Base-by-base conservation (phyloP, 1,140 invertebrate genomes). In the Musca domestica region DNA sequence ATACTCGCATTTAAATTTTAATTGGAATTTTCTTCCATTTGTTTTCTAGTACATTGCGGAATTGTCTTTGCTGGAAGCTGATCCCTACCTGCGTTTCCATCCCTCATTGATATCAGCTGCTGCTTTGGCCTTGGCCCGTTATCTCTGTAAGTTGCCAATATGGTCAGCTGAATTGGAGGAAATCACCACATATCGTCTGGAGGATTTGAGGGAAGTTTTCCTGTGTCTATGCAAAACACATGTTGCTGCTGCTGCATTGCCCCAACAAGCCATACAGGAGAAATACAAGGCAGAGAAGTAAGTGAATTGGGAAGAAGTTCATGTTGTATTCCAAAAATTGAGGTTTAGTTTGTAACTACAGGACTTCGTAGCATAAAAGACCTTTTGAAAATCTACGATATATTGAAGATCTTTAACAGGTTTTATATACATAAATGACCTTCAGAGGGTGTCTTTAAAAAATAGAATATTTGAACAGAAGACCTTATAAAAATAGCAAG, bases 21-120 rank as follows among this genome's bases (percentile, higher is more conserved):
- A n/a, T n/a, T 49, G 6, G 4, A 19, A 54, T 67, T 54, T 34
- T 17, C 10, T 47, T 23, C 22, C 34, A 22, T 77, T 72, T 70
- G 49, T 72, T 73, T 84, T 85, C 20, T 80, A 96, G 93, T 97
- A 92, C 77, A 85, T 97, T 52, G 88, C 90, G 66, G 95, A 98
- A 83, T 77, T 97, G 70, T 89, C 93, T 3, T 83, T 98, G 68
- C 80, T 98, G 70, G 94, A 97, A 76, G 90, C 89, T 9, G 93
- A 96, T 71, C 89, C 91, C 0, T 98, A 91, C 81, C 84, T 96
- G 56, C 86, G 90, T 70, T 95, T 87, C 82, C 82, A 90, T 67
- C 93, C 95, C n/a, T 97, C 95, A 34, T 76, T 91, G 30, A 88
- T 97, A 66, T 94, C 94, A 17, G 89, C 93, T 15, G 87, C 91